Evolutionary conservation across 2,113 vertebrate genomes (phyloP).

Genomic region (Ciconia boyciana): DNA sequence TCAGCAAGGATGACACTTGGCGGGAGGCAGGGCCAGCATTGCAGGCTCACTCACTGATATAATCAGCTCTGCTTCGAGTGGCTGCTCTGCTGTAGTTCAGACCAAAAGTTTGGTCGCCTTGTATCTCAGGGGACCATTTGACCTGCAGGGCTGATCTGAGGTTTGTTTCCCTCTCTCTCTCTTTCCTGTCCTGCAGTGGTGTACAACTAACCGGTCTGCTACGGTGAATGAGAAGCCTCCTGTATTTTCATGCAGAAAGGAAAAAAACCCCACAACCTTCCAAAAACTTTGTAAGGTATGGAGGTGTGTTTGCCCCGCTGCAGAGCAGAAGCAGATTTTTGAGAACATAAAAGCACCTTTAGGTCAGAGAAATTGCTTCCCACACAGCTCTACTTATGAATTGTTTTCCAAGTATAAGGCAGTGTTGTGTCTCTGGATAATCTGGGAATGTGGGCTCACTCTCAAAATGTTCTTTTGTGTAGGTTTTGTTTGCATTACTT

Average conservation of each 20-base stretch:
- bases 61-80: not conserved
- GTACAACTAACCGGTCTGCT: rapidly evolving
- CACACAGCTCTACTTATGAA: not conserved
- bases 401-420: not conserved
- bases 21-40: rapidly evolving
- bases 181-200: not conserved
- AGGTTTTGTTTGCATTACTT: slow-evolving; percentile 45
- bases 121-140: not conserved
- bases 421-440: not conserved
- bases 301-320: not conserved
- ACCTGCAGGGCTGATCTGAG: not conserved
- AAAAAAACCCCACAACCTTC: not conserved
- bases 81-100: not conserved
- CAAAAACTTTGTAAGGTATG: not conserved
- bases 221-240: not conserved
- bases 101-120: not conserved
- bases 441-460: not conserved
- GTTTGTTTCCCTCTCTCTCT: not conserved
- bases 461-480: not conserved
- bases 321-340: not conserved
- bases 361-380: not conserved
- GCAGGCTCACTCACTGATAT: not conserved
- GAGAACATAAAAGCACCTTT: not conserved
- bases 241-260: not conserved
- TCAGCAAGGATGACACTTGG: not conserved